Evolutionary conservation across 2,113 vertebrate species (phyloP).

Genomic region (Platycercus adscitus): DNA sequence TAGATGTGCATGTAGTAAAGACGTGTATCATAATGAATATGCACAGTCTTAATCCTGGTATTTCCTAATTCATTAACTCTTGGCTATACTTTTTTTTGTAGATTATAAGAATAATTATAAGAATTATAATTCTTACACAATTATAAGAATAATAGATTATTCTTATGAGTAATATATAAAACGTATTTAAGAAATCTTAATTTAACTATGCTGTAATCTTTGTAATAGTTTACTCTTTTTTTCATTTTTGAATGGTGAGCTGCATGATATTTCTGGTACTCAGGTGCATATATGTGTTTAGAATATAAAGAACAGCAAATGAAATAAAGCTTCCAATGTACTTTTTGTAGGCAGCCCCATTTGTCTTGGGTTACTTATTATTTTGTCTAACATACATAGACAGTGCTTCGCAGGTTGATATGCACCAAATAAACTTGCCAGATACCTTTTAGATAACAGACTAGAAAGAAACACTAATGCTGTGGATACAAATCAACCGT

Average conservation of each 20-base stretch:
- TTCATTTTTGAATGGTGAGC: neutral
- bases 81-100: neutral
- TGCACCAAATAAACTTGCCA: neutral
- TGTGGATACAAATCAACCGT: neutral
- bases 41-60: neutral
- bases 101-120: neutral
- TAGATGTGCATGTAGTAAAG: neutral
- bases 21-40: neutral
- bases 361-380: neutral
- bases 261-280: neutral
- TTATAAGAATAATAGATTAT: neutral
- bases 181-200: neutral
- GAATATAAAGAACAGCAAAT: neutral
- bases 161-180: neutral
- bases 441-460: neutral
- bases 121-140: neutral
- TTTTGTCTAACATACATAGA: neutral
- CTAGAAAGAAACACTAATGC: neutral
- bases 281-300: neutral
- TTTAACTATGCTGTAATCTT: neutral
- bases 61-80: neutral
- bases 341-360: neutral
- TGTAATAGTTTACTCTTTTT: neutral
- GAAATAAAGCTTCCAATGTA: neutral
- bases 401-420: neutral